A percentile compares a stretch with the other conserved stretches of the same genome.
phyloP scores from a whole-genome alignment of 2,888 invertebrate genomes.

The Mechanitis messenoides region DNA sequence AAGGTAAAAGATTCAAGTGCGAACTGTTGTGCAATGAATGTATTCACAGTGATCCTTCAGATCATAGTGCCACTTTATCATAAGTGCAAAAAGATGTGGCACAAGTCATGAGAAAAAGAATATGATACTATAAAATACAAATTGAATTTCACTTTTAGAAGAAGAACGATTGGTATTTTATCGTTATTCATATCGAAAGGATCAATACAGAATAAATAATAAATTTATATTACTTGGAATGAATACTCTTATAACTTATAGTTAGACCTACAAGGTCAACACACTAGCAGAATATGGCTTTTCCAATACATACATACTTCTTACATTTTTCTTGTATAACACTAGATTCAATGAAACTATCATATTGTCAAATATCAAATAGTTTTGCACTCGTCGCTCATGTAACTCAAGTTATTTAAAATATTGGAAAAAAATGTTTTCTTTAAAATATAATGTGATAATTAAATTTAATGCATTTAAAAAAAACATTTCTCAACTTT shows the following conservation, averaged over 20 bases:
- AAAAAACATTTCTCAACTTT: too few relatives aligned
- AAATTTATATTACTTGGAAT: background rate
- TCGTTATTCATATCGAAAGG: too few relatives aligned
- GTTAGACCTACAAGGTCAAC: slow-evolving; percentile 34
- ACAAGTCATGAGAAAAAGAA: slow-evolving; percentile 19
- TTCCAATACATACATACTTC: slow-evolving; percentile 48
- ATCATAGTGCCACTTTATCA: slow-evolving; percentile 49
- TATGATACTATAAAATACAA: background rate
- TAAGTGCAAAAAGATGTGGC: slow-evolving; percentile 37
- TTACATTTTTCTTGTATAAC: slow-evolving; percentile 59
- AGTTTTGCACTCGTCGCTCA: too few relatives aligned
- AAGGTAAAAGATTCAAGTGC: slow-evolving; percentile 26
- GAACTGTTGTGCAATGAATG: slow-evolving; percentile 34
- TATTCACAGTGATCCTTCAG: slow-evolving; percentile 33
- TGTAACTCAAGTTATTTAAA: too few relatives aligned
- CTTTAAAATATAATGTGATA: too few relatives aligned
- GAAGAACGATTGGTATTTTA: too few relatives aligned
- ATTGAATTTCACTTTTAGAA: background rate
- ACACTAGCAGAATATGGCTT: slow-evolving; percentile 56
- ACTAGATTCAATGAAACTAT: slow-evolving; percentile 40
- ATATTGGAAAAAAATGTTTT: too few relatives aligned
- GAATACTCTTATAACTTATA: slow-evolving; percentile 29
- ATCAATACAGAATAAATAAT: too few relatives aligned
- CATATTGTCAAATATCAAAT: too few relatives aligned
- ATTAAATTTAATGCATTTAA: too few relatives aligned